phyloP scores from a whole-genome alignment of 2,888 invertebrate genomes.

The Acanthosepion lycidas region DNA sequence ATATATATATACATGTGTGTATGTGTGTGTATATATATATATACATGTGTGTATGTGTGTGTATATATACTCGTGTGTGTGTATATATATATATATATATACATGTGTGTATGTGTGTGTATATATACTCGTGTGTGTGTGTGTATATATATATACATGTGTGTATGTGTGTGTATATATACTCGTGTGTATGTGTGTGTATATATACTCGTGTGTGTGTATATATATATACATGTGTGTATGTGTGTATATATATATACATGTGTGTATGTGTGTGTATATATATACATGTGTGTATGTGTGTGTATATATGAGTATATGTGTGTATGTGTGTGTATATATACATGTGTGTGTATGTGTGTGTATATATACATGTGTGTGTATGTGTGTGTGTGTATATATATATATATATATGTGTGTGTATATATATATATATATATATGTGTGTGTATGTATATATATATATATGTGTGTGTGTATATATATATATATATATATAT shows the following conservation, averaged over 20 bases:
- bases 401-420: neutral
- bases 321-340: neutral
- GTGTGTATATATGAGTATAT: neutral
- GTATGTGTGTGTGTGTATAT: no score
- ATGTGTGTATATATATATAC: neutral
- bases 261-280: neutral
- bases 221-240: neutral
- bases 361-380: no score
- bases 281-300: neutral
- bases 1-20: no score
- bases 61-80: no score
- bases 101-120: no score
- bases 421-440: neutral
- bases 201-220: no score
- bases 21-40: constrained; percentile 39
- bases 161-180: neutral
- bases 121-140: no score
- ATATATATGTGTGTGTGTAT: neutral
- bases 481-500: neutral
- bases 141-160: no score
- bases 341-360: no score
- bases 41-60: neutral
- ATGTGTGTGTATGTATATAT: neutral
- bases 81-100: no score
- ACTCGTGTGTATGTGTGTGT: neutral